Base-by-base conservation (phyloP, 1,140 invertebrate species). In the Bombus superbus region DNA sequence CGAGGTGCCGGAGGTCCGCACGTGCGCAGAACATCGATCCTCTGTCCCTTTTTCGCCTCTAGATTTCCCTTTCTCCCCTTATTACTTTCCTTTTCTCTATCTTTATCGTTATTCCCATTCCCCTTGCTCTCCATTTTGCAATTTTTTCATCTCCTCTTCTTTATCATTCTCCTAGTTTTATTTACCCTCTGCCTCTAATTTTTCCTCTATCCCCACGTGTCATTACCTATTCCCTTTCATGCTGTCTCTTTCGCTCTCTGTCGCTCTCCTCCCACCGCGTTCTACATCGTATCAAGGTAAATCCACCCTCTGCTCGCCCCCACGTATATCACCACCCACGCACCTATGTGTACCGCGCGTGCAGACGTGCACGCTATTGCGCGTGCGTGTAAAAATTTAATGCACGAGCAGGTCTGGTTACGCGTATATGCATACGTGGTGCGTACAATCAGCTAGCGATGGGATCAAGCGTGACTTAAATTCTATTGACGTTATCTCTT, bases 1-100 rank as follows among this genome's bases (percentile, higher is more conserved):
- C 88, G 89, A 90, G 86, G 88, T 89, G 76, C 68, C 64, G 40
- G 73, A 75, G 85, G 84, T 81, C 80, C 88, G 86, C 89, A 84
- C 86, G 82, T 90, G 88, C 89, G 85, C 89, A 90, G 69, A 85
- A 85, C 86, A 40, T 28, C 28, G 10, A 6, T 59, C 73, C 15
- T 62, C 22, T 13, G 32, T 28, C 25, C 47, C 57, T 59, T 59
- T 59, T 59, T 59, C 57, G 57, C 8, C 35, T 32, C 2, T 79
- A 22, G 18, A 53, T 53, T 53, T 59, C 73, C n/a, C 40, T 71
- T 47, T 82, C 68, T 73, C n/a, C 84, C 64, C 42, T 62, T 73
- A 66, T 32, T 53, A 66, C 32, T 71, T 71, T 71, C 22, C 38
- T 40, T 40, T 40, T 66, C 32, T 32, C 32, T 66, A 35, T 66